Conservation (phyloP, 2,113 vertebrate genomes). For the Myotis lucifugus region DNA sequence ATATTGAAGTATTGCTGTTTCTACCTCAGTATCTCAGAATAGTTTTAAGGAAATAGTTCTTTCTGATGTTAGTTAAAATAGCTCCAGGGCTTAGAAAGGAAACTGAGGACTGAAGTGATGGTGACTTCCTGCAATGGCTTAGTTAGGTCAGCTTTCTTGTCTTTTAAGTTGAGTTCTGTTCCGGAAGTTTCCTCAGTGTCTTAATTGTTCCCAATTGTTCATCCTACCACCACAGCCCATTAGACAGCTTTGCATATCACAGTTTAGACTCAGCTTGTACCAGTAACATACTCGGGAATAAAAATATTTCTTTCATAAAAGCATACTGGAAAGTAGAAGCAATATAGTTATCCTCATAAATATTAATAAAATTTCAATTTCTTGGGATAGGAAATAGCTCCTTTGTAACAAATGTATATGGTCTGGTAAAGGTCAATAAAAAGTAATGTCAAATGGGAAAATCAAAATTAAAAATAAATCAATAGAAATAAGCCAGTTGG, state of each 20-base stretch:
- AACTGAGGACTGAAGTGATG: neutral
- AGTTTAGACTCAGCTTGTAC: neutral
- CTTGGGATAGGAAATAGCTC: neutral
- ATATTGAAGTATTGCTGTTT: neutral
- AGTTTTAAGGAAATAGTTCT: neutral
- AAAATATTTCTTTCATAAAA: neutral
- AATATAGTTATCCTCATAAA: neutral
- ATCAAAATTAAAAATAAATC: neutral
- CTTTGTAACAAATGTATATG: neutral
- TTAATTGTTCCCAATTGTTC: neutral
- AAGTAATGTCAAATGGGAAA: neutral
- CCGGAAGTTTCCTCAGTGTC: neutral
- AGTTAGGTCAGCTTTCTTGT: neutral
- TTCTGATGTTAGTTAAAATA: constrained; percentile 36
- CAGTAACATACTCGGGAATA: neutral
- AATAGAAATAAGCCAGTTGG: too few relatives aligned
- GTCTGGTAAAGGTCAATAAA: neutral
- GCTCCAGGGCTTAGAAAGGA: neutral
- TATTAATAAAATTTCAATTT: neutral
- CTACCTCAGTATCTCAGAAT: neutral
- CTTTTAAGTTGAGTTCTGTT: neutral
- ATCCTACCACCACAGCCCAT: rapidly evolving
- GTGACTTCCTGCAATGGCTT: neutral
- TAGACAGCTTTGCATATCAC: neutral
- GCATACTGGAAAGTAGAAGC: neutral